Evolutionary conservation across 1,140 invertebrate species (phyloP).

Genomic region (Solen grandis): DNA sequence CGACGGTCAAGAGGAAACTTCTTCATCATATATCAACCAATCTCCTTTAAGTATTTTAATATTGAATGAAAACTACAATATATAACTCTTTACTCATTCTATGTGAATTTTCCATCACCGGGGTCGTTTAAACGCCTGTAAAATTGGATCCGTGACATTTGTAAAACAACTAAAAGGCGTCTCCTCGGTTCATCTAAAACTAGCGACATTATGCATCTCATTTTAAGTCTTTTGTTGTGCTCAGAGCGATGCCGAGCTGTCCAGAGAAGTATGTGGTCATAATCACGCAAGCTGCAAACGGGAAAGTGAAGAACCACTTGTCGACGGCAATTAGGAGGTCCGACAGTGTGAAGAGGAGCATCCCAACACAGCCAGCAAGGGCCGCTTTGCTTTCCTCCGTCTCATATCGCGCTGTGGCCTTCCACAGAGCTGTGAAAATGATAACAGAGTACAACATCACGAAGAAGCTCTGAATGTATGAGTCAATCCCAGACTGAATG

Average conservation of each 20-base stretch:
- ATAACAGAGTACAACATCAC: constrained; percentile 54
- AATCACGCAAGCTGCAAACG: constrained; percentile 36
- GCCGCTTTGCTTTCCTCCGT: constrained; percentile 39
- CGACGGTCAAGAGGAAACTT: too few relatives aligned
- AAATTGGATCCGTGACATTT: too few relatives aligned
- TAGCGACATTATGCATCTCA: too few relatives aligned
- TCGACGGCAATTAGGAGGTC: constrained; percentile 60
- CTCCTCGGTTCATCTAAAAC: too few relatives aligned
- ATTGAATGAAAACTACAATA: too few relatives aligned
- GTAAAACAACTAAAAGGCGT: too few relatives aligned
- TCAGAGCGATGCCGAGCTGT: constrained; percentile 54
- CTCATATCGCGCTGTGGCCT: constrained; percentile 49
- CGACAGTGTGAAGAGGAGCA: constrained; percentile 51
- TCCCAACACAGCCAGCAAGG: constrained; percentile 47
- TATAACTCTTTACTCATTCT: too few relatives aligned
- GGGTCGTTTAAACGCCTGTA: too few relatives aligned
- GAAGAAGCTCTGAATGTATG: constrained; percentile 36
- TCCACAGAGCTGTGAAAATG: constrained; percentile 49
- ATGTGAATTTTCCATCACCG: too few relatives aligned
- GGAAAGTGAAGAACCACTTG: constrained; percentile 54
- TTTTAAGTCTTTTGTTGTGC: constrained; percentile 36
- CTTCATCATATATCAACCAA: too few relatives aligned
- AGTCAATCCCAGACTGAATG: constrained; percentile 48
- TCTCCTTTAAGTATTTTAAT: too few relatives aligned
- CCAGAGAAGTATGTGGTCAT: constrained; percentile 59